Evolutionary conservation across 2,113 vertebrate species (phyloP).

Genomic region (Bagarius yarrelli): DNA sequence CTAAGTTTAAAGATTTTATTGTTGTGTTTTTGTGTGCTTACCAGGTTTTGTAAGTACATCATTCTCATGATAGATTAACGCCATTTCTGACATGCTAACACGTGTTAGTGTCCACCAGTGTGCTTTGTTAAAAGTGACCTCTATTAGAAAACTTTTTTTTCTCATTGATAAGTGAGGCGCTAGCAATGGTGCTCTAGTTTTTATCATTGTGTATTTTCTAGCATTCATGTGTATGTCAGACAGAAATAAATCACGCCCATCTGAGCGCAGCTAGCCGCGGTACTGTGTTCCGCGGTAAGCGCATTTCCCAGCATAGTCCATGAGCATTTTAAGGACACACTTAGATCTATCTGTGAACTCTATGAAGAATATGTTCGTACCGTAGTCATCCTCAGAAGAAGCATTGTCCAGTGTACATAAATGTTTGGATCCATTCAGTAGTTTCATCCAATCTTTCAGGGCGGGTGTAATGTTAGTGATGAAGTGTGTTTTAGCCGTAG

Average conservation of each 20-base stretch:
- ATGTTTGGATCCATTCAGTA: slow-evolving; percentile 65
- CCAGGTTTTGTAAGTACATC: slow-evolving; percentile 47
- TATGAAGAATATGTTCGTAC: slow-evolving; percentile 55
- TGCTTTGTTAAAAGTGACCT: slow-evolving; percentile 66
- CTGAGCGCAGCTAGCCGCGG: slow-evolving; percentile 15
- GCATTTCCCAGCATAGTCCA: slow-evolving; percentile 33
- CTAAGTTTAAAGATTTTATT: slow-evolving; percentile 50
- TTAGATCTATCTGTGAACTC: slow-evolving; percentile 42
- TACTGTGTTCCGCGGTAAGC: not conserved
- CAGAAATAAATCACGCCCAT: slow-evolving; percentile 43
- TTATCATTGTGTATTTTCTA: slow-evolving; percentile 65
- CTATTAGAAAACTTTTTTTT: slow-evolving; percentile 54
- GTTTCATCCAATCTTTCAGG: slow-evolving; percentile 66
- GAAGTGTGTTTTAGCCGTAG: slow-evolving; percentile 75
- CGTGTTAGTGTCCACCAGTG: slow-evolving; percentile 67
- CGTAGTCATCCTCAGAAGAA: slow-evolving; percentile 55
- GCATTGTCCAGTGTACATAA: slow-evolving; percentile 64
- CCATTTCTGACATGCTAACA: slow-evolving; percentile 65
- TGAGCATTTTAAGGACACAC: slow-evolving; percentile 16
- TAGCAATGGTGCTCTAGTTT: slow-evolving; percentile 63
- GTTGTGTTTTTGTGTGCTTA: slow-evolving; percentile 60
- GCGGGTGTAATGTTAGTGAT: slow-evolving; percentile 74
- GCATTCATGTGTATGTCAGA: slow-evolving; percentile 61
- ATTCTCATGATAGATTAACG: slow-evolving; percentile 55
- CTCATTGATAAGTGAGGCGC: slow-evolving; percentile 55